Percentiles rank a stretch among this genome's conserved stretches.
These are phyloP conservation scores for Apocheima hispidaria DNA, from an alignment of 2,888 invertebrate species.

Conservation along the genomic window DNA sequence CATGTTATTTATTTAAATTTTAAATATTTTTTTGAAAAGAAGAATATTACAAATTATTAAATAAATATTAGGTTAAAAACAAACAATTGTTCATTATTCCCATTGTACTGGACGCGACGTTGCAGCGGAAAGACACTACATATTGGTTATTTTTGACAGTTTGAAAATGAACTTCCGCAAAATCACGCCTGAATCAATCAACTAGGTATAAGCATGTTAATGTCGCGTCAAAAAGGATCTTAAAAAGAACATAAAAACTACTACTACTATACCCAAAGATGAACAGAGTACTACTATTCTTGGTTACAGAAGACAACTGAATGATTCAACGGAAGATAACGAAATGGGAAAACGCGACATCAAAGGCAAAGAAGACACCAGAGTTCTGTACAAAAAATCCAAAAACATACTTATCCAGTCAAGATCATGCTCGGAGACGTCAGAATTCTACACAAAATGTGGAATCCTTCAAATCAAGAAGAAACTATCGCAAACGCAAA, in stretches of 20 bases:
- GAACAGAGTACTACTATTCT: constrained; percentile 74
- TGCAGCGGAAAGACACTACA: too few species aligned
- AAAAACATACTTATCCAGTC: constrained; percentile 60
- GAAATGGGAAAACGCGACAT: constrained; percentile 60
- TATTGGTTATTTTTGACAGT: too few species aligned
- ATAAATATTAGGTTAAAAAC: too few species aligned
- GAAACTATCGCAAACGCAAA: constrained; percentile 50
- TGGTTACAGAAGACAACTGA: constrained; percentile 70
- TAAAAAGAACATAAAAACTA: not conserved
- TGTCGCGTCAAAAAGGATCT: not conserved
- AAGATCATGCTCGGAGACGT: constrained; percentile 60
- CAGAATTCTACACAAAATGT: constrained; percentile 57
- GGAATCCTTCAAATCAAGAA: constrained; percentile 57
- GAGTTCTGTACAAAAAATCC: constrained; percentile 68
- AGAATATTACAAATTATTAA: too few species aligned
- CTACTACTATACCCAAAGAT: constrained; percentile 34
- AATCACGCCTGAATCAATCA: too few species aligned
- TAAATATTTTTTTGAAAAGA: too few species aligned
- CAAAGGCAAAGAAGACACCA: constrained; percentile 52
- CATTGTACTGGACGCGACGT: too few species aligned
- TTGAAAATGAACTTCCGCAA: too few species aligned
- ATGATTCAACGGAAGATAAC: constrained; percentile 19
- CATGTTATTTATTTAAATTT: too few species aligned
- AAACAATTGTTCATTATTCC: too few species aligned
- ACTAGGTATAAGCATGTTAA: too few species aligned